A percentile compares a stretch with the other conserved stretches of the same genome.
Evolutionary conservation across 2,888 invertebrate species (phyloP).

Genomic region (Tetragonisca angustula): DNA sequence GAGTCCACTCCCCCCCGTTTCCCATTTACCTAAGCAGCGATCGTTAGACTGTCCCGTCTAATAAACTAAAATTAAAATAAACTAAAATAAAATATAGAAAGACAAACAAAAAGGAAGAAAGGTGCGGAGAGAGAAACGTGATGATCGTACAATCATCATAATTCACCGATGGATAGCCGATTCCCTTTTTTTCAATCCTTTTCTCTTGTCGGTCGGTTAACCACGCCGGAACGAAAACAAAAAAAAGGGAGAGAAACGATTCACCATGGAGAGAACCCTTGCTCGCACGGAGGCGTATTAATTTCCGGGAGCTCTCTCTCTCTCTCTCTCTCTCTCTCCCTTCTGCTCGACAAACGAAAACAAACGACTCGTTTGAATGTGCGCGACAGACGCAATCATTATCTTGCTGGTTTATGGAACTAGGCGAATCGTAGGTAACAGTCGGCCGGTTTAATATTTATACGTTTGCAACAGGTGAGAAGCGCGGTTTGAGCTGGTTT

Average conservation of each 20-base stretch:
- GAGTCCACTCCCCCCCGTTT: too few species aligned
- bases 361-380: constrained; percentile 46
- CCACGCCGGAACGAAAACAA: background rate
- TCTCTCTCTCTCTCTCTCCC: background rate
- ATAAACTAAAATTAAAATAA: constrained; percentile 63
- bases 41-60: too few species aligned
- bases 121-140: background rate
- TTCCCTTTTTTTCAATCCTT: background rate
- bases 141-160: constrained; percentile 31
- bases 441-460: constrained; percentile 61
- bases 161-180: constrained; percentile 43
- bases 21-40: too few species aligned
- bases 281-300: constrained; percentile 41
- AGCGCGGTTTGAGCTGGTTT: constrained; percentile 52
- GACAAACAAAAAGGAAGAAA: constrained; percentile 56
- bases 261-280: background rate
- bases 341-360: constrained; percentile 39
- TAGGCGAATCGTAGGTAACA: constrained; percentile 62
- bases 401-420: constrained; percentile 67
- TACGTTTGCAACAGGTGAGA: constrained; percentile 72
- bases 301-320: constrained; percentile 23
- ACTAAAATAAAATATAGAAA: constrained; percentile 68
- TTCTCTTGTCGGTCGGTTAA: background rate
- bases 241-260: background rate
- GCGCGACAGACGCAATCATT: constrained; percentile 64